These are phyloP conservation scores for Shinisaurus crocodilurus DNA, from an alignment of 2,113 vertebrate genomes.

Conservation along the genomic window DNA sequence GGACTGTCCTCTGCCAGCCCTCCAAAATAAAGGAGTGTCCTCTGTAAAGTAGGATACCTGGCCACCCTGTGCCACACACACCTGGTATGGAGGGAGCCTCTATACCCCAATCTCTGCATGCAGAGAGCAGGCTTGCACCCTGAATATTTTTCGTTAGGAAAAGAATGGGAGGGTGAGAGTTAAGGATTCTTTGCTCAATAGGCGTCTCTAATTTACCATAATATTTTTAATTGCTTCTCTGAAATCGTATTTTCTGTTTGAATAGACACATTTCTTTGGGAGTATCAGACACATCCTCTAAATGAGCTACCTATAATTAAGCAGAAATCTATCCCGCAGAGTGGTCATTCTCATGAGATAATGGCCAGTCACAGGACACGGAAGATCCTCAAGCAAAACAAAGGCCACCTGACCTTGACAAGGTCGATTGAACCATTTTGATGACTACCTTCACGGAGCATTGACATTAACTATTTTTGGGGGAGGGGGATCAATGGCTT, in stretches of 20 bases:
- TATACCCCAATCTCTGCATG: neutral
- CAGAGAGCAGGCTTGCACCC: neutral
- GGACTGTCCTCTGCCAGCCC: too few species aligned
- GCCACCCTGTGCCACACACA: neutral
- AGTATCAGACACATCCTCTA: neutral
- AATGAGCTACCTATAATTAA: constrained; percentile 2
- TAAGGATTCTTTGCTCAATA: neutral
- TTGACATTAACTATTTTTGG: neutral
- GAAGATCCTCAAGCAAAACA: neutral
- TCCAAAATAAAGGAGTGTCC: too few species aligned
- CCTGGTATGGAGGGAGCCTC: neutral
- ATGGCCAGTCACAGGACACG: fast-evolving
- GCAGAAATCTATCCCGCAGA: neutral
- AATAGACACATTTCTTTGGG: neutral
- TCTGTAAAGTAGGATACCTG: too few species aligned
- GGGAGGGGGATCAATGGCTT: neutral
- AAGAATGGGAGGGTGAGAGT: neutral
- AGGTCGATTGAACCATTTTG: neutral
- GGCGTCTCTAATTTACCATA: neutral
- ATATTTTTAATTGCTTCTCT: constrained; percentile 12
- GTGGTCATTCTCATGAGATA: neutral
- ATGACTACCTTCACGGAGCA: neutral
- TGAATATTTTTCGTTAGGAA: neutral
- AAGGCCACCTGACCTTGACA: constrained; percentile 18
- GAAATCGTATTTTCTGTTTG: constrained; percentile 25